Percentiles rank a stretch among this genome's conserved stretches.
These are phyloP conservation scores for Dasypus novemcinctus DNA, from an alignment of 2,113 vertebrate species.

Conservation along the genomic window DNA sequence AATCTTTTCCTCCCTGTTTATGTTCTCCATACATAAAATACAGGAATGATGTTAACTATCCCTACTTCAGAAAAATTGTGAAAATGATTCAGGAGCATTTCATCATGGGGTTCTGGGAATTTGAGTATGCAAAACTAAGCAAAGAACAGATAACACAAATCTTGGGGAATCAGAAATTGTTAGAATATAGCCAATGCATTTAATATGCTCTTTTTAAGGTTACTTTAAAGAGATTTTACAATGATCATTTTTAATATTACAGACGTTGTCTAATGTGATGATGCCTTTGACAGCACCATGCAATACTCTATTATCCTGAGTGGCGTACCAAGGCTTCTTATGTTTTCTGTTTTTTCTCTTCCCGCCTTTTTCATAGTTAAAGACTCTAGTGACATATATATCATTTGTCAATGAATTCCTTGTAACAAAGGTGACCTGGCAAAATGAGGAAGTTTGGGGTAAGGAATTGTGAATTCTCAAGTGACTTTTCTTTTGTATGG, in stretches of 20 bases:
- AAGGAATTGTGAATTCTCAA: not conserved
- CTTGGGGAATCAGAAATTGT: not conserved
- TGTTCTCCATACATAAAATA: not conserved
- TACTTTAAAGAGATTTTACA: not conserved
- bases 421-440: not conserved
- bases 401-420: not conserved
- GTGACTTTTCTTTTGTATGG: not conserved
- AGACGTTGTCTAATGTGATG: not conserved
- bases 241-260: not conserved
- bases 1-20: not conserved
- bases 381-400: not conserved
- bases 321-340: not conserved
- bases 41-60: not conserved
- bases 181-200: not conserved
- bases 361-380: not conserved
- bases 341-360: not conserved
- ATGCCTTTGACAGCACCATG: not conserved
- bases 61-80: not conserved
- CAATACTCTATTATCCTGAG: not conserved
- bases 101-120: not conserved
- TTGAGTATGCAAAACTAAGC: not conserved
- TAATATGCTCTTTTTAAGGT: not conserved
- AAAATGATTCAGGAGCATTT: not conserved
- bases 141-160: not conserved
- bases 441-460: not conserved